Evolutionary conservation across 2,797 vertebrate genomes (phyloP), one percentile per base, ranked within the genome.

Genomic region (Pelodytes ibericus): DNA sequence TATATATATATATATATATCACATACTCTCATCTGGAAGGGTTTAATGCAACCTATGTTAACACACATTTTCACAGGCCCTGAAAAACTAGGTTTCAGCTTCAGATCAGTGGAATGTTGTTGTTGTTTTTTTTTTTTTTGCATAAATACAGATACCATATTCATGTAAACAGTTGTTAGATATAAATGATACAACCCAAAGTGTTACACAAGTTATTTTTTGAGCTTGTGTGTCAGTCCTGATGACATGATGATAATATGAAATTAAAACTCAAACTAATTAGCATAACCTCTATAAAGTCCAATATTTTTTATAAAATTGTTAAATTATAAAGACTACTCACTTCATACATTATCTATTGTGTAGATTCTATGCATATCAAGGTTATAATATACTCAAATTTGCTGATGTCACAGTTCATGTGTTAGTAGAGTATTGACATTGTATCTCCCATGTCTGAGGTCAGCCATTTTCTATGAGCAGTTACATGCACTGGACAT

Each of bases 401-500:
- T 77, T 86, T 85, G 82, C 82, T 88, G 62, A 85, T 86, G 83
- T 85, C 85, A 87, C 86, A 72, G 85, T 88, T 87, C 76, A 86
- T 71, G 82, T 87, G 84, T 84, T 9, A 3, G 77, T 84, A 85
- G 86, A 85, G 85, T 79, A 72, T 47, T 84, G 77, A 83, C 84
- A 86, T 85, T 86, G 87, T 85, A 85, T 84, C 86, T 83, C 84
- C 85, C 85, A 84, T 87, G 89, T 88, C 88, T 89, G 88, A 86
- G 81, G 86, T 84, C 84, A 83, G 84, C 89, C 87, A 86, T 78
- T 88, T 84, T 81, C 83, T 90, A 86, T 85, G 90, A 90, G 88
- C 89, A 90, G 88, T 91, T 88, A 91, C 92, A 94, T 93, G 91
- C 93, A 91, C 88, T 90, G 84, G 88, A 86, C 78, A 83, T 85